phyloP scores from a whole-genome alignment of 2,797 vertebrate genomes.

The Furcifer pardalis region DNA sequence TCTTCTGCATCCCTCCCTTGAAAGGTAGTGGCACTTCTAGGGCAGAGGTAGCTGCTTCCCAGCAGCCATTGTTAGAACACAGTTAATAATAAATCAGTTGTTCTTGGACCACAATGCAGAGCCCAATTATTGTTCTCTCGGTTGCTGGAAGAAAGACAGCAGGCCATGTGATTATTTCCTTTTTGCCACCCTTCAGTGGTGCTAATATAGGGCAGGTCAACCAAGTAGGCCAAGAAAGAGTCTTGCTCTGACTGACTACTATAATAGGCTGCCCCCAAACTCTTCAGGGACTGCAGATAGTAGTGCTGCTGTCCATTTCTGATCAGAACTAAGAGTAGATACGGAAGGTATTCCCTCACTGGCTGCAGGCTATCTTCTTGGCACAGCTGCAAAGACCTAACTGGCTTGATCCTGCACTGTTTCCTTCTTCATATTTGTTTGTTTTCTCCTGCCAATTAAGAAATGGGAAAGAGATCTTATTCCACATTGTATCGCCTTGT shows the following conservation, averaged over 20 bases:
- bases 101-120: slow-evolving; percentile 24
- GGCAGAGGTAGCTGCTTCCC: not conserved
- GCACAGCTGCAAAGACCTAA: not conserved
- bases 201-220: slow-evolving; percentile 21
- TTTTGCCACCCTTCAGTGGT: accelerated
- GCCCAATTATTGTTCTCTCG: slow-evolving; percentile 19
- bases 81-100: not conserved
- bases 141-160: slow-evolving; percentile 37
- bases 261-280: not conserved
- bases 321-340: not conserved
- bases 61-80: not conserved
- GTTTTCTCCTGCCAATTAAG: not conserved
- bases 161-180: slow-evolving; percentile 40
- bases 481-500: not conserved
- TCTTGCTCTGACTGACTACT: not conserved
- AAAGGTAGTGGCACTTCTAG: not conserved
- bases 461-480: not conserved
- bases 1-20: not conserved
- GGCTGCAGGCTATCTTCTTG: not conserved
- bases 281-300: not conserved
- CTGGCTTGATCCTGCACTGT: no score
- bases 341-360: no score
- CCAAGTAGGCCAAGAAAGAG: slow-evolving; percentile 12
- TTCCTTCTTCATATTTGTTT: not conserved
- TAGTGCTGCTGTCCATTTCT: not conserved